Conservation (phyloP, 2,888 invertebrate genomes). For the Patella pellucida region DNA sequence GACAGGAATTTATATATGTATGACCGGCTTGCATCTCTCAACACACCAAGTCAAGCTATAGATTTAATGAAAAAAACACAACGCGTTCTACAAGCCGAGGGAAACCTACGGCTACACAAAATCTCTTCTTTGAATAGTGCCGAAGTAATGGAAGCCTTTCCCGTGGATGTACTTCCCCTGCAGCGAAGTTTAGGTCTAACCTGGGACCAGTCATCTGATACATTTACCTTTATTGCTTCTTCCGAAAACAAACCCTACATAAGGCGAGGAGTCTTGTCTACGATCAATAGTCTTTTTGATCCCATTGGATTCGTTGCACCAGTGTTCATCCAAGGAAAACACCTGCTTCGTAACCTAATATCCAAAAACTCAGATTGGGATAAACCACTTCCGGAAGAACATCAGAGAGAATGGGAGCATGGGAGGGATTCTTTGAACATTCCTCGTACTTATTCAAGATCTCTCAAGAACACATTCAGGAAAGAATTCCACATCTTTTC, state of each 20-base stretch:
- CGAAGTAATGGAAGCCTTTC: conserved; percentile 28
- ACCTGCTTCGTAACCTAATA: too few species aligned
- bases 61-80: conserved; percentile 29
- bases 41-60: conserved; percentile 4
- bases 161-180: not conserved
- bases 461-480: not conserved
- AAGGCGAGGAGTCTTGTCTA: not conserved
- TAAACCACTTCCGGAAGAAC: too few species aligned
- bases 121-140: conserved; percentile 35
- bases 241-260: not conserved
- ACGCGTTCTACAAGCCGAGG: conserved; percentile 11
- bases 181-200: conserved; percentile 32
- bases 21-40: conserved; percentile 29
- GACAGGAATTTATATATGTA: conserved; percentile 36
- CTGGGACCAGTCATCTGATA: conserved; percentile 26
- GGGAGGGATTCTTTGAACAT: conserved; percentile 8
- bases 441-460: not conserved
- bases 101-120: conserved; percentile 26
- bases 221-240: not conserved
- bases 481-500: conserved; percentile 26
- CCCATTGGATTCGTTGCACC: too few species aligned
- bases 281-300: not conserved
- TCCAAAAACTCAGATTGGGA: too few species aligned
- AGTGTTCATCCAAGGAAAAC: too few species aligned
- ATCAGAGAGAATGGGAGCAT: not conserved